phyloP scores from a whole-genome alignment of 1,140 invertebrate species.

The Drosophila ironensis region DNA sequence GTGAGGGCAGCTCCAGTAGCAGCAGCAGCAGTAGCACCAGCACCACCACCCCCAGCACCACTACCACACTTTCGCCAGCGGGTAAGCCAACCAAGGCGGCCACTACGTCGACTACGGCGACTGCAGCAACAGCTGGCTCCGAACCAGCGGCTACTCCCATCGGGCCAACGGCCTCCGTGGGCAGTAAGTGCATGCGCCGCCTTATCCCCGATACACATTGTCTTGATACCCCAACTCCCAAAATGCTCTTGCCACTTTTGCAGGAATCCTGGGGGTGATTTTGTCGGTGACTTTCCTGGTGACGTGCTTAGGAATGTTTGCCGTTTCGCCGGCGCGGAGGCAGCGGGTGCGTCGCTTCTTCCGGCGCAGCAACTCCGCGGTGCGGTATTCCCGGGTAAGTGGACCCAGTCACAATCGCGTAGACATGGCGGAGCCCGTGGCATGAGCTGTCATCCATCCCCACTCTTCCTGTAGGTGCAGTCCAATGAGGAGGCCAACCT shows the following conservation, averaged over 20 bases:
- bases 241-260: conserved; percentile 14
- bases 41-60: conserved; percentile 10
- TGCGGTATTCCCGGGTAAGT: conserved; percentile 70
- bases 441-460: neutral
- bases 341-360: conserved; percentile 67
- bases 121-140: conserved; percentile 24
- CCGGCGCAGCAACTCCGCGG: conserved; percentile 60
- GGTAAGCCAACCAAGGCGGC: conserved; percentile 52
- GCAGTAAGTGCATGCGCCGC: conserved; percentile 66
- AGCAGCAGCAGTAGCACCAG: neutral
- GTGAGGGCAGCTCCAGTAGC: conserved; percentile 1
- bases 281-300: conserved; percentile 71
- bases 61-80: conserved; percentile 36
- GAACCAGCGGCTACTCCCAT: conserved; percentile 51
- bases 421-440: neutral
- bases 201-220: neutral
- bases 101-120: conserved; percentile 24
- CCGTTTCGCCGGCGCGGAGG: conserved; percentile 72
- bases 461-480: conserved; percentile 51
- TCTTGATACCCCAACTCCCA: conserved; percentile 1
- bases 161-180: conserved; percentile 68
- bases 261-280: conserved; percentile 69
- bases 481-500: conserved; percentile 77
- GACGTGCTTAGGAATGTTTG: conserved; percentile 69
- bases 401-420: neutral